Evolutionary conservation across 1,140 invertebrate species (phyloP).

Genomic region (Calosoma granatense): DNA sequence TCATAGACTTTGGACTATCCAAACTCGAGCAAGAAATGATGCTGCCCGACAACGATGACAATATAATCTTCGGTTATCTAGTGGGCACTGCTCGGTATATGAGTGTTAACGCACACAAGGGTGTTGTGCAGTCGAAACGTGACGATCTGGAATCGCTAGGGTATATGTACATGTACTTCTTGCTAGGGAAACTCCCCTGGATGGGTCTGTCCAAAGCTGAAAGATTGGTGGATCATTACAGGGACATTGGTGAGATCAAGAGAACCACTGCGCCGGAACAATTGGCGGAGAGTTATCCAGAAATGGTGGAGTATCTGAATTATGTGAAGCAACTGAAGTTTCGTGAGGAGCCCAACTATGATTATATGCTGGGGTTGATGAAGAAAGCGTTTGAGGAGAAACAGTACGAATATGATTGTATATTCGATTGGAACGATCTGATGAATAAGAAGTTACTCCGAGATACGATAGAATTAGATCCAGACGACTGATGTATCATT

Average conservation of each 20-base stretch:
- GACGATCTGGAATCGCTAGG: slow-evolving; percentile 64
- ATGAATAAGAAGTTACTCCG: neutral
- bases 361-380: neutral
- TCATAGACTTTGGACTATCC: slow-evolving; percentile 65
- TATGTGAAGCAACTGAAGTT: neutral
- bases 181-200: slow-evolving; percentile 38
- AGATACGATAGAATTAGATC: neutral
- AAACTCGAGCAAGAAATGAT: slow-evolving; percentile 63
- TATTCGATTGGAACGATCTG: neutral
- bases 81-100: slow-evolving; percentile 42
- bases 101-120: slow-evolving; percentile 55
- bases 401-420: neutral
- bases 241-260: neutral
- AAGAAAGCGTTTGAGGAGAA: neutral
- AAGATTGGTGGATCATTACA: neutral
- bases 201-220: neutral
- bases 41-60: slow-evolving; percentile 57
- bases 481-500: neutral
- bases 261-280: neutral
- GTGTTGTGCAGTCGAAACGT: slow-evolving; percentile 60
- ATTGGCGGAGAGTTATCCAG: neutral
- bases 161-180: slow-evolving; percentile 71
- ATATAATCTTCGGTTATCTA: slow-evolving; percentile 56
- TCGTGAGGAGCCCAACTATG: neutral
- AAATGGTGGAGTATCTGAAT: neutral